Evolutionary conservation across 2,113 vertebrate genomes (phyloP).

Genomic region (Sander lucioperca): DNA sequence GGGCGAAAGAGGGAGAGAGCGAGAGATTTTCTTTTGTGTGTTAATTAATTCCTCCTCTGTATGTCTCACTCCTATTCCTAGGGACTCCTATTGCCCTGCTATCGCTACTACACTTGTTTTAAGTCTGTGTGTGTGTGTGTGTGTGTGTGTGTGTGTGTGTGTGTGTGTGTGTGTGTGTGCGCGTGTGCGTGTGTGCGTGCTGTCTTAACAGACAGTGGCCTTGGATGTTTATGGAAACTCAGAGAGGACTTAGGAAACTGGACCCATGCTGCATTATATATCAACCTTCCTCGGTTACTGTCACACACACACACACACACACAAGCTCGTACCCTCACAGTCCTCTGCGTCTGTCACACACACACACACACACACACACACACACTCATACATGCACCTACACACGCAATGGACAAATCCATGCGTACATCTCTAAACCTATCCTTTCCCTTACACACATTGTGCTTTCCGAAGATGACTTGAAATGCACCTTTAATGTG

Average conservation of each 20-base stretch:
- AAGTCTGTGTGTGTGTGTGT: slow-evolving; percentile 15
- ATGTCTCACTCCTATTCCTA: not conserved
- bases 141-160: slow-evolving; percentile 12
- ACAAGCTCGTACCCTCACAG: not conserved
- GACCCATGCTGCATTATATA: slow-evolving; percentile 77
- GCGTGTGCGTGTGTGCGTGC: not conserved
- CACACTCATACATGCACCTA: not conserved
- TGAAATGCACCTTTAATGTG: slow-evolving; percentile 9
- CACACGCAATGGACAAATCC: not conserved
- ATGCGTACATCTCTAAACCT: not conserved
- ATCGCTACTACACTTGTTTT: slow-evolving; percentile 22
- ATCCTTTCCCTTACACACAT: not conserved
- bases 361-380: not conserved
- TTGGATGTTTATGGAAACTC: slow-evolving; percentile 82
- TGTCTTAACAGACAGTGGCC: slow-evolving; percentile 49
- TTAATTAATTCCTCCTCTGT: not conserved
- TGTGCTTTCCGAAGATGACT: not conserved
- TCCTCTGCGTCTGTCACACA: not conserved
- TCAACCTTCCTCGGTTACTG: slow-evolving; percentile 61
- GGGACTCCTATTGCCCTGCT: not conserved
- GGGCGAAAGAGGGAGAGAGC: not conserved
- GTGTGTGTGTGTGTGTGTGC: not conserved
- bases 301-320: not conserved
- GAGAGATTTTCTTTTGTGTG: not conserved
- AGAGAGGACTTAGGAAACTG: slow-evolving; percentile 73